Percentiles rank a stretch among this genome's conserved stretches.
These are phyloP conservation scores for Rhynchopsitta pachyrhyncha DNA, from an alignment of 2,113 vertebrate genomes.

Conservation along the genomic window DNA sequence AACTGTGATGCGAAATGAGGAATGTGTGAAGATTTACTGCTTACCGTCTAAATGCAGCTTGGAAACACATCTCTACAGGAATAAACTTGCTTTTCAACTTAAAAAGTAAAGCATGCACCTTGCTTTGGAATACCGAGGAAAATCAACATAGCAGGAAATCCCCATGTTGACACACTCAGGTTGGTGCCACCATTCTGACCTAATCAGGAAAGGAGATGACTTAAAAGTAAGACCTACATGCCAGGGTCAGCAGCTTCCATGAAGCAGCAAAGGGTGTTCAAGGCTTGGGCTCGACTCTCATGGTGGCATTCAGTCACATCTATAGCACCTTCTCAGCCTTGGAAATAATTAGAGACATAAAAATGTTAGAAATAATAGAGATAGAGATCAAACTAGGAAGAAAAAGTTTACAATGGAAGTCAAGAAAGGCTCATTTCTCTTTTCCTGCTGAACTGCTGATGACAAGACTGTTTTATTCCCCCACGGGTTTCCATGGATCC, in stretches of 20 bases:
- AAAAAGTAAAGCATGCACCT: neutral
- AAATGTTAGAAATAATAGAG: neutral
- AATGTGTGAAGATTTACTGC: neutral
- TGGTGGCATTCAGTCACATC: neutral
- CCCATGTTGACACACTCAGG: neutral
- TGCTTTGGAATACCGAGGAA: neutral
- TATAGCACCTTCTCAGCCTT: neutral
- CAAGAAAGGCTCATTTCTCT: neutral
- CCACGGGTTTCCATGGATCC: neutral
- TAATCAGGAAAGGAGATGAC: conserved; percentile 27
- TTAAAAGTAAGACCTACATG: conserved; percentile 9
- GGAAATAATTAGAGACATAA: no score
- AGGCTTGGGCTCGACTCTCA: neutral
- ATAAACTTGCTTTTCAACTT: neutral
- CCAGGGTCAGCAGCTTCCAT: neutral
- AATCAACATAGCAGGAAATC: conserved; percentile 5
- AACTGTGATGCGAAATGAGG: neutral
- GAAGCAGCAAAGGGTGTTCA: neutral
- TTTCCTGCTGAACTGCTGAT: neutral
- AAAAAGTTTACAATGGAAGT: neutral
- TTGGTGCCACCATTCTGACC: conserved; percentile 6
- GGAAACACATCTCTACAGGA: neutral
- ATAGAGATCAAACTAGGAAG: neutral
- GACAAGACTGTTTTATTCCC: neutral
- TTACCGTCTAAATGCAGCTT: neutral